A percentile compares a stretch with the other conserved stretches of the same genome.
Evolutionary conservation across 2,797 vertebrate species (phyloP).

Genomic region (Mus minutoides): DNA sequence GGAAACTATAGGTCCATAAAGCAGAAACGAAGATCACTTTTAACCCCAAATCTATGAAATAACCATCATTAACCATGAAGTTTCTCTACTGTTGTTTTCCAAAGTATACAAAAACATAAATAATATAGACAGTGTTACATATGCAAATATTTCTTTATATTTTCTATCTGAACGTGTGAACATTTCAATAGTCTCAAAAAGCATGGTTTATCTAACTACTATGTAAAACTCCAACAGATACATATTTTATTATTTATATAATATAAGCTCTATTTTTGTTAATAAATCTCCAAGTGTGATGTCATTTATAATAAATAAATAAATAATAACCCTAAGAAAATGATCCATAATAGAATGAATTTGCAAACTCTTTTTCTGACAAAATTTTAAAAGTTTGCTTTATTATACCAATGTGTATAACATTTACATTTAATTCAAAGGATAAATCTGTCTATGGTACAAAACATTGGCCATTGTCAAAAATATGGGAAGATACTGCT

Average conservation of each 20-base stretch:
- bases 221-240: constrained; percentile 32
- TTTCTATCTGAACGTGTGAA: constrained; percentile 32
- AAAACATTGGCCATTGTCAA: neutral
- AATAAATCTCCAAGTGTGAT: constrained; percentile 2
- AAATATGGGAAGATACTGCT: constrained; percentile 47
- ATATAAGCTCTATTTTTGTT: neutral
- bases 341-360: neutral
- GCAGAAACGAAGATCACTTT: constrained; percentile 17
- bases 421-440: neutral
- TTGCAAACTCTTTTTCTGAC: constrained; percentile 23
- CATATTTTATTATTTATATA: neutral
- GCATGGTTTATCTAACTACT: constrained; percentile 29
- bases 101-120: constrained; percentile 17
- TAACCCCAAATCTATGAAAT: neutral
- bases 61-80: neutral
- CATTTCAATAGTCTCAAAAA: constrained; percentile 6
- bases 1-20: constrained; percentile 42
- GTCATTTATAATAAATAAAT: neutral
- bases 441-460: neutral
- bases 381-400: constrained; percentile 34
- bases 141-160: constrained; percentile 48
- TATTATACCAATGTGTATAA: constrained; percentile 19
- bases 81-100: neutral
- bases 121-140: neutral
- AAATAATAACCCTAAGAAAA: neutral